Evolutionary conservation across 2,797 vertebrate species (phyloP).

Genomic region (Coilia nasus): DNA sequence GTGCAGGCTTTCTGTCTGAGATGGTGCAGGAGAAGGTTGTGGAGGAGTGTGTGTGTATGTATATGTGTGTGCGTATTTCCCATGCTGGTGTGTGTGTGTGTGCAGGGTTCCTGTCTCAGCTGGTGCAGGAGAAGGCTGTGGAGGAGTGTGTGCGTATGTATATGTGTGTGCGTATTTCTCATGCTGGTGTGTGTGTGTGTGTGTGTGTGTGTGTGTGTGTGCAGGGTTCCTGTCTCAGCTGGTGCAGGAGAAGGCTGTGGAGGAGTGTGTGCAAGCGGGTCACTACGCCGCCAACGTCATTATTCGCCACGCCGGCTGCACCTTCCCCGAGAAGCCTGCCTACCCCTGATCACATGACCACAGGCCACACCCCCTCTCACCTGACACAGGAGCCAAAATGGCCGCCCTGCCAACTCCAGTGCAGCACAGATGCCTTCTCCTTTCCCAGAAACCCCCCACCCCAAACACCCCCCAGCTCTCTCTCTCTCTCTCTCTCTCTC

Average conservation of each 20-base stretch:
- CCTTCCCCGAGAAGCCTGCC: slow-evolving; percentile 94
- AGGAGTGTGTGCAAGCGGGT: slow-evolving; percentile 87
- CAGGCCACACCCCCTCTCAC: not conserved
- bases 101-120: slow-evolving; percentile 91
- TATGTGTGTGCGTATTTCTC: not conserved
- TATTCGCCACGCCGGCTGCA: slow-evolving; percentile 88
- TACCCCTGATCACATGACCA: slow-evolving; percentile 80
- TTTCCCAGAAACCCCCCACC: not conserved
- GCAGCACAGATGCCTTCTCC: slow-evolving; percentile 59
- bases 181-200: not conserved
- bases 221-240: slow-evolving; percentile 94
- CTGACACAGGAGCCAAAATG: not conserved
- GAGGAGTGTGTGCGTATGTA: slow-evolving; percentile 48
- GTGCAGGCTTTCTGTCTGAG: too few species aligned
- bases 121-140: slow-evolving; percentile 86
- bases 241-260: slow-evolving; percentile 84
- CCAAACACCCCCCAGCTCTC: too few species aligned
- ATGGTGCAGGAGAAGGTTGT: too few species aligned
- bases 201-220: slow-evolving; percentile 7
- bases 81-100: not conserved
- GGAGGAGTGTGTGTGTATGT: not conserved
- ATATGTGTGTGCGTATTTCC: not conserved
- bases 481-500: not conserved
- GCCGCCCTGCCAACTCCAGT: not conserved
- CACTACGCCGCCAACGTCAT: slow-evolving; percentile 95